phyloP scores from a whole-genome alignment of 2,113 vertebrate species.

The Pelecanoides urinatrix region DNA sequence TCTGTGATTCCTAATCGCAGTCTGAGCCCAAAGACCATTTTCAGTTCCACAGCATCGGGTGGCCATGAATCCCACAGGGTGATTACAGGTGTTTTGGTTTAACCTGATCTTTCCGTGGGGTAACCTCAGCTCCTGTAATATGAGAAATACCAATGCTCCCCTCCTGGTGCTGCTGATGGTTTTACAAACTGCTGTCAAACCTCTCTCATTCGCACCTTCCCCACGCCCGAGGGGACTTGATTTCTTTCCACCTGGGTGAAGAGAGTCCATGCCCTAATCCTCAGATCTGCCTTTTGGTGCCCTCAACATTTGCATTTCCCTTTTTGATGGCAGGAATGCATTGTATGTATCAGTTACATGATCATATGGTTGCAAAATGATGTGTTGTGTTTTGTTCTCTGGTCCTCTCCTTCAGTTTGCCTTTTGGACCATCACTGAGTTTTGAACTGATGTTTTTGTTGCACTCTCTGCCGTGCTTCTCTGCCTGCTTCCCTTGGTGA shows the following conservation, averaged over 20 bases:
- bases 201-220: background rate
- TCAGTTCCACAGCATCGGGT: background rate
- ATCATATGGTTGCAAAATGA: background rate
- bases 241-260: background rate
- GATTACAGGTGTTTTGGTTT: background rate
- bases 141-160: background rate
- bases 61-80: background rate
- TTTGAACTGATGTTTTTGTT: background rate
- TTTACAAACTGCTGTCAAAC: background rate
- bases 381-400: background rate
- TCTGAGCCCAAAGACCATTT: background rate
- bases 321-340: background rate
- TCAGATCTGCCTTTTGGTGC: background rate
- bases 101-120: background rate
- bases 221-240: background rate
- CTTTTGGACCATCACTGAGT: background rate
- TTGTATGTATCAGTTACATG: fast-evolving
- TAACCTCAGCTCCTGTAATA: background rate
- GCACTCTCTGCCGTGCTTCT: background rate
- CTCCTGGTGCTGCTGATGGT: background rate
- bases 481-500: background rate
- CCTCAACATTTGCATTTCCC: background rate
- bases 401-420: background rate
- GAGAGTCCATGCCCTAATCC: background rate
- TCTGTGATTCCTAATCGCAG: background rate